These are phyloP conservation scores for Characodon lateralis DNA, from an alignment of 2,797 vertebrate genomes.

Conservation along the genomic window DNA sequence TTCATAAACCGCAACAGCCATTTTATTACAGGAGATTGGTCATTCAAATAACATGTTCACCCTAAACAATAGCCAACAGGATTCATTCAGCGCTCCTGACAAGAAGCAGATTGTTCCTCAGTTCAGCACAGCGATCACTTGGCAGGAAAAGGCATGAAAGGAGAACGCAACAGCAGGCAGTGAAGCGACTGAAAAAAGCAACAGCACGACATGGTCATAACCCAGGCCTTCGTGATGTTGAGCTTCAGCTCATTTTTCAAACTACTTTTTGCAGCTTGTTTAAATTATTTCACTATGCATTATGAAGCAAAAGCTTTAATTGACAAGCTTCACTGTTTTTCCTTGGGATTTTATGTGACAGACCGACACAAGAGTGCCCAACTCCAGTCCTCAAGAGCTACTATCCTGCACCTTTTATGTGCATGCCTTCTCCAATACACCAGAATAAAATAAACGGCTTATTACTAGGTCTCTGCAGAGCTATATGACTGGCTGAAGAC, in stretches of 20 bases:
- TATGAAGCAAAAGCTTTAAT: not conserved
- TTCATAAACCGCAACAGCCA: conserved; percentile 71
- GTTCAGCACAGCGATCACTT: conserved; percentile 45
- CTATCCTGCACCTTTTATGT: no score
- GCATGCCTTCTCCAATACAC: no score
- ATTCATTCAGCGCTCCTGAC: conserved; percentile 69
- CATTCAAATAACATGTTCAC: conserved; percentile 73
- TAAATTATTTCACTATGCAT: conserved; percentile 1
- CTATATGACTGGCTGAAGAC: no score
- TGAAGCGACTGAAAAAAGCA: conserved; percentile 39
- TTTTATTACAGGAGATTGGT: conserved; percentile 76
- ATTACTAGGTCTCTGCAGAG: no score
- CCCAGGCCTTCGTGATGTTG: conserved; percentile 44
- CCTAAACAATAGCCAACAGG: conserved; percentile 72
- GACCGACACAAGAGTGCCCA: not conserved
- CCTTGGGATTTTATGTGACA: not conserved
- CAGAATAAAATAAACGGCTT: no score
- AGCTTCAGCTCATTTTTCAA: conserved; percentile 50
- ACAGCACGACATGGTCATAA: conserved; percentile 30
- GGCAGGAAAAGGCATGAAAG: conserved; percentile 47
- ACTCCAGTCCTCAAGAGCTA: not conserved
- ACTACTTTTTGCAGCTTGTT: conserved; percentile 33
- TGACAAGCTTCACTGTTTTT: not conserved
- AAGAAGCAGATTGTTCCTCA: conserved; percentile 67
- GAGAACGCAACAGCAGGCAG: conserved; percentile 42